These are phyloP conservation scores for Temnopleurus reevesii DNA, from an alignment of 53 echinoderm and acorn worm genomes.

Conservation along the genomic window DNA sequence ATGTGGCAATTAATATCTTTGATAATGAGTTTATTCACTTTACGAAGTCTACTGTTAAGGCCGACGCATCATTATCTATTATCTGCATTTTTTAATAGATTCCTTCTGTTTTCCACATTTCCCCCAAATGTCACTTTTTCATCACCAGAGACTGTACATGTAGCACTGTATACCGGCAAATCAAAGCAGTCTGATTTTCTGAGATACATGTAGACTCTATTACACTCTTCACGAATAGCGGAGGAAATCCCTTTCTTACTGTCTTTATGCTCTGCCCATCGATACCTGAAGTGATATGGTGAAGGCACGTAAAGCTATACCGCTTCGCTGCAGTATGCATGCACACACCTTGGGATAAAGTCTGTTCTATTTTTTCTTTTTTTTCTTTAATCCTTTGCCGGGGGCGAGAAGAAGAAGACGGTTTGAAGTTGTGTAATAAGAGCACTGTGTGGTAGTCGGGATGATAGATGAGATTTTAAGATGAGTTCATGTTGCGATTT, in stretches of 20 bases:
- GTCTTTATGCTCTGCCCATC: not conserved
- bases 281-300: too few species aligned
- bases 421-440: not conserved
- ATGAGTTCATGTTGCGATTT: not conserved
- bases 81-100: too few species aligned
- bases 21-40: too few species aligned
- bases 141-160: too few species aligned
- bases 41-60: too few species aligned
- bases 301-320: not conserved
- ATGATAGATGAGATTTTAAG: not conserved
- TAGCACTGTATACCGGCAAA: not conserved
- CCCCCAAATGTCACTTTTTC: too few species aligned
- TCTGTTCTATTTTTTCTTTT: not conserved
- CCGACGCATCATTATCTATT: too few species aligned
- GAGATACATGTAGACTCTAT: not conserved
- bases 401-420: not conserved
- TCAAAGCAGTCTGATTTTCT: not conserved
- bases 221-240: not conserved
- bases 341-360: not conserved
- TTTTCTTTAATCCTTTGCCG: not conserved
- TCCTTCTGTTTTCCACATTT: too few species aligned
- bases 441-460: not conserved
- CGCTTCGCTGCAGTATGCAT: not conserved
- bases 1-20: too few species aligned
- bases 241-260: not conserved